Evolutionary conservation across 2,797 vertebrate genomes (phyloP), one percentile per base, ranked within the genome.

Genomic region (Anguilla marmorata): DNA sequence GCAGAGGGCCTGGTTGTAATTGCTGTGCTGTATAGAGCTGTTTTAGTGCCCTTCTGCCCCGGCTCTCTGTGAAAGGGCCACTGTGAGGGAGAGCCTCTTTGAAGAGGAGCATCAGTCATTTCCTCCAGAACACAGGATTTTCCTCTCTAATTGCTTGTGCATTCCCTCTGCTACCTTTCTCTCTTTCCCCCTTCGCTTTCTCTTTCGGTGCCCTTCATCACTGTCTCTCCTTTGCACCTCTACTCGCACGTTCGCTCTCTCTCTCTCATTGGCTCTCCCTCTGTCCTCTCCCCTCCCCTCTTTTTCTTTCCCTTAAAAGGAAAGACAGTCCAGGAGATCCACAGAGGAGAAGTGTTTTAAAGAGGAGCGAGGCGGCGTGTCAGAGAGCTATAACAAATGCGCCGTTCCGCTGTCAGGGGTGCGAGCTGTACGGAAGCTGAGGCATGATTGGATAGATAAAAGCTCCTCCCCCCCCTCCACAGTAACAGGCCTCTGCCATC

Each of bases 31-130:
- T 80, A 48, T 48, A 24, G 41, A 48, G 33, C 76, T 41, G 37
- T 41, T 80, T 41, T 24, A 41, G 33, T 41, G 76, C 76, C 76
- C 76, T 16, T 48, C 76, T 80, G 33, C 76, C 76, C 76, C 48
- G 37, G 76, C 76, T 48, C 33, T 80, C 45, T n/a, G 11, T 76
- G 72, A 45, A n/a, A 24, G 21, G 79, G 41, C 19, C 79, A 16
- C 16, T 50, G 41, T 50, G 79, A 80, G 74, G 6, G 41, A 82
- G 45, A 9, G 37, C 79, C 45, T 82, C 79, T 82, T 50, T 50
- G 45, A 50, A 50, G 21, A 82, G 79, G 45, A 50, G 79, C 41
- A 82, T 82, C 79, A 82, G 88, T 69, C 86, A 76, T 60, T 87
- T 88, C 19, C 86, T 45, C 30, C 72, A 56, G 11, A 58, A 86